Evolutionary conservation across 2,888 invertebrate genomes (phyloP), one percentile per base, ranked within the genome.

Genomic region (Eupithecia abbreviata): DNA sequence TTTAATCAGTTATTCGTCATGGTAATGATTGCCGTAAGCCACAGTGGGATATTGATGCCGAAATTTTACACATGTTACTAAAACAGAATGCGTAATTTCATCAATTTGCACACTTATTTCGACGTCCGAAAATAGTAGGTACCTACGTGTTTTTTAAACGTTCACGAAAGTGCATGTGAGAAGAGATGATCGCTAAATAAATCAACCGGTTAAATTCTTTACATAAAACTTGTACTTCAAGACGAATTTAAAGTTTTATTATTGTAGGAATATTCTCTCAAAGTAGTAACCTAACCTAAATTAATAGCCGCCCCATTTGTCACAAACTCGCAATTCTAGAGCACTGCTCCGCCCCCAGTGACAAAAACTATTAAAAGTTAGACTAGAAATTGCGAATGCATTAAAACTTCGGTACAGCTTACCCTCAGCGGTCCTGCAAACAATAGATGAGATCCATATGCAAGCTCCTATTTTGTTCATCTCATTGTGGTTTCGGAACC

Each of bases 281-380:
- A 12, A 62, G 30, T 18, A 18, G 15, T 15, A 65, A 30, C 30
- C 30, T 65, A 41, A 66, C 42, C 7, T 66, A 42, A 15, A 66
- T 41, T 66, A 66, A 42, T 66, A 41, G 42, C 18, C 6, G 15
- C 3, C 4, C 66, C 66, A 66, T 41, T 15, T 7, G 66, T 42
- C 15, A 66, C 42, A 66, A 42, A 66, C 62, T 62, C 30, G 30
- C 62, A 62, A 30, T 62, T n/a, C 30, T 7, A 66, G 9, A 42
- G 15, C 66, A 66, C 42, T 42, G 66, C 73, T 73, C 45, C 41
- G 69, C 51, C 78, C 74, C 55, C n/a, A 45, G 71, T 76, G 76
- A 76, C 78, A 78, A 75, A 78, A 65, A 72, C 74, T 76, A 74
- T 76, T 78, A 78, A 74, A 78, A 76, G 69, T 78, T 76, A 45